A percentile compares a stretch with the other conserved stretches of the same genome.
These are phyloP conservation scores for Lepus europaeus DNA, from an alignment of 2,113 vertebrate genomes.

Conservation along the genomic window DNA sequence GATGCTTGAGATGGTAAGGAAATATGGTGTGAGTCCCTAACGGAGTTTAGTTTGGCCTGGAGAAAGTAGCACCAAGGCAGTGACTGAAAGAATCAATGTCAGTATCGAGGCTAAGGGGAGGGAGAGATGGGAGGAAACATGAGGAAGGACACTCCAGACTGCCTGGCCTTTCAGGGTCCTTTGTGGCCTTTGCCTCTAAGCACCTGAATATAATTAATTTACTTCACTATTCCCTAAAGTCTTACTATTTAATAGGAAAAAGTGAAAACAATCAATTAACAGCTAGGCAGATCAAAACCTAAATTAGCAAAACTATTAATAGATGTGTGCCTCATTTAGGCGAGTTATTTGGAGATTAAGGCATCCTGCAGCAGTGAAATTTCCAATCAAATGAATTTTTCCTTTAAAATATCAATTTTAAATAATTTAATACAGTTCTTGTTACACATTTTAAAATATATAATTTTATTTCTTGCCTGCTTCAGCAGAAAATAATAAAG, in stretches of 20 bases:
- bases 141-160: background rate
- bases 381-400: background rate
- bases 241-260: constrained; percentile 29
- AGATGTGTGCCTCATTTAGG: constrained; percentile 43
- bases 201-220: constrained; percentile 72
- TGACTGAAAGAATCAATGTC: background rate
- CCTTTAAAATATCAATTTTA: background rate
- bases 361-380: background rate
- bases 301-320: constrained; percentile 66
- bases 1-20: background rate
- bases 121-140: background rate
- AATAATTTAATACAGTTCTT: constrained; percentile 38
- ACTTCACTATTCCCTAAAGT: constrained; percentile 55
- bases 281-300: constrained; percentile 52
- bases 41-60: background rate
- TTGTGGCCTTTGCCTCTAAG: constrained; percentile 12
- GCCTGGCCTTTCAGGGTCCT: background rate
- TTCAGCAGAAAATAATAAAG: background rate
- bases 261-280: constrained; percentile 65
- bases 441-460: background rate
- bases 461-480: background rate
- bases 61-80: background rate
- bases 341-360: constrained; percentile 32
- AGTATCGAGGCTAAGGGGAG: background rate
- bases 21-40: background rate